A percentile compares a stretch with the other conserved stretches of the same genome.
These are phyloP conservation scores for Encarsia formosa DNA, from an alignment of 2,888 invertebrate species.

Conservation along the genomic window DNA sequence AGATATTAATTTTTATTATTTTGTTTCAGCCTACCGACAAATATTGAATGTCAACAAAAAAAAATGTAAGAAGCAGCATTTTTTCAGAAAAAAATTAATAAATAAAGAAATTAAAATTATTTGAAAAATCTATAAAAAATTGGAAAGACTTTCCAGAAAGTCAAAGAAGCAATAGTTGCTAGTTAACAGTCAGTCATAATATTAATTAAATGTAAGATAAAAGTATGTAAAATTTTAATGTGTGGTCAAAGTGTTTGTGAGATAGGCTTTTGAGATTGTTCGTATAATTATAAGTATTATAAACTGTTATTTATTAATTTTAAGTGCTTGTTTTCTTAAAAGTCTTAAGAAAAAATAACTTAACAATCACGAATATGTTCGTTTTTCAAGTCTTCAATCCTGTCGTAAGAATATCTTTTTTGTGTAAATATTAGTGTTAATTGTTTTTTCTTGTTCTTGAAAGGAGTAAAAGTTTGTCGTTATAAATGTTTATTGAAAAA, in stretches of 20 bases:
- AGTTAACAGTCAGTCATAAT: conserved; percentile 27
- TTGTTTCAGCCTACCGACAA: conserved; percentile 12
- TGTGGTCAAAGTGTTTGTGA: conserved; percentile 15
- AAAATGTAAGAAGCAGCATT: conserved; percentile 3
- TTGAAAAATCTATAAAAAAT: conserved; percentile 15
- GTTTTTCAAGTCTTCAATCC: conserved; percentile 17
- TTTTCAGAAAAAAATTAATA: too few relatives aligned
- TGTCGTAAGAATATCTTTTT: conserved; percentile 25
- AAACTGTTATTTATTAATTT: conserved; percentile 19
- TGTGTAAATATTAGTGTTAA: conserved; percentile 19
- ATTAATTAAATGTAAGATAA: conserved; percentile 15
- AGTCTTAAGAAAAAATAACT: conserved; percentile 2
- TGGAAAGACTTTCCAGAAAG: conserved; percentile 7
- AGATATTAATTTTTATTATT: background rate
- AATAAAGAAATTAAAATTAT: too few relatives aligned
- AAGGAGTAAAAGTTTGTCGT: conserved; percentile 20
- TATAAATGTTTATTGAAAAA: conserved; percentile 14
- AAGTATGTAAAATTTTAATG: conserved; percentile 9
- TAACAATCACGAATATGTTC: background rate
- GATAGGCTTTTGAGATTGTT: conserved; percentile 10
- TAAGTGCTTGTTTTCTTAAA: conserved; percentile 18
- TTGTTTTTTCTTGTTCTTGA: conserved; percentile 14
- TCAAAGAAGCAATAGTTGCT: conserved; percentile 12
- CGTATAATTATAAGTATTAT: conserved; percentile 22
- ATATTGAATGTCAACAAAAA: conserved; percentile 8